These are phyloP conservation scores for Malurus melanocephalus DNA, from an alignment of 2,113 vertebrate genomes.

Conservation along the genomic window DNA sequence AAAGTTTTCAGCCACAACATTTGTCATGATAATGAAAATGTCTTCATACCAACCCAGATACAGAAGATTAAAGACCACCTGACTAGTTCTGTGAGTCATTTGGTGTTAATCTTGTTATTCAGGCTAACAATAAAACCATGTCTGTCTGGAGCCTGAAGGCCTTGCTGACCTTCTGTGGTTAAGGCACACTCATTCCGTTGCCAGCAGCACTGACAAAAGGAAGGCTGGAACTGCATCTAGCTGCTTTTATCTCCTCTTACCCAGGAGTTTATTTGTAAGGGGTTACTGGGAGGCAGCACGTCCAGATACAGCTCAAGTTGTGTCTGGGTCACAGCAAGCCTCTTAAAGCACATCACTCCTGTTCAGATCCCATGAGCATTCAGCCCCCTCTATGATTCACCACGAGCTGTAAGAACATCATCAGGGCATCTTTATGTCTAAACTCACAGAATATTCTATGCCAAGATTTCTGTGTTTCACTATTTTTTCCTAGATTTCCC, in stretches of 20 bases:
- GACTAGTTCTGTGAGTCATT: conserved; percentile 3
- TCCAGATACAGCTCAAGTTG: not conserved
- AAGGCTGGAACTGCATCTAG: not conserved
- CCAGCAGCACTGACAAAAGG: not conserved
- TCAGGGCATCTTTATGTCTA: not conserved
- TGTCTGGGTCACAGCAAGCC: not conserved
- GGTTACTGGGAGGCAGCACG: not conserved
- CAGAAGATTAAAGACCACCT: conserved; percentile 43
- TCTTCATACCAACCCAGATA: not conserved
- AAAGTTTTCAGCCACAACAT: not conserved
- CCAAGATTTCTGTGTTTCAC: not conserved
- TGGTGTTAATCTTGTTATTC: conserved; percentile 19
- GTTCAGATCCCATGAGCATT: not conserved
- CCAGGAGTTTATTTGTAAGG: not conserved
- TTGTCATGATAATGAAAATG: not conserved
- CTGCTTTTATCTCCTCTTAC: not conserved
- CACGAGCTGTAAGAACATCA: not conserved
- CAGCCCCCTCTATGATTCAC: not conserved
- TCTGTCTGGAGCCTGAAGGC: not conserved
- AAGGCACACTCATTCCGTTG: not conserved
- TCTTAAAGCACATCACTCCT: not conserved
- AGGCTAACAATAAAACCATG: conserved; percentile 25
- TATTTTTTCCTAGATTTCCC: not conserved
- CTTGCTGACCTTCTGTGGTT: conserved; percentile 2
- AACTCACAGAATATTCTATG: not conserved